Evolutionary conservation across 2,113 vertebrate species (phyloP).

Genomic region (Pseudolaguvia tuberculata): DNA sequence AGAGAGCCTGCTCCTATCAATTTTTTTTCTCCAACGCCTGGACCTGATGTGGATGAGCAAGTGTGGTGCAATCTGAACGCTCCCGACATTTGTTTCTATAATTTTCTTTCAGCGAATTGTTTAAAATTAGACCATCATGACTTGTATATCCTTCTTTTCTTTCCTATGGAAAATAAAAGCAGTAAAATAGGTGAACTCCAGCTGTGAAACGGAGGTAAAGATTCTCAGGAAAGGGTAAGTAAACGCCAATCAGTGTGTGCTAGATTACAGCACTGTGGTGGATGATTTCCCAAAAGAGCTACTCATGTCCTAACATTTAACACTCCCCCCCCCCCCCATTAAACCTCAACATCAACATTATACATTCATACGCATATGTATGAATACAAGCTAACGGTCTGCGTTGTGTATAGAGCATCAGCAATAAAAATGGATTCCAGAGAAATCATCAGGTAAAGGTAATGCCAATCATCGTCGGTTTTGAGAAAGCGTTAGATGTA

Average conservation of each 20-base stretch:
- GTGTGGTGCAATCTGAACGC: conserved; percentile 90
- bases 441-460: too few relatives aligned
- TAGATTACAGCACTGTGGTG: conserved; percentile 10
- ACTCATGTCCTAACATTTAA: not conserved
- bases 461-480: too few relatives aligned
- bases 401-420: too few relatives aligned
- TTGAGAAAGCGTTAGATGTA: too few relatives aligned
- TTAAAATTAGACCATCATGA: conserved; percentile 78
- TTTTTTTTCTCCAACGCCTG: conserved; percentile 75
- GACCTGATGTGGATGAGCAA: conserved; percentile 83
- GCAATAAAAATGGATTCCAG: too few relatives aligned
- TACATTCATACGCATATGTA: not conserved
- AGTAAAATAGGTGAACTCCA: conserved; percentile 82
- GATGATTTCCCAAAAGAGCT: conserved; percentile 27
- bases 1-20: conserved; percentile 72
- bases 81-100: conserved; percentile 74
- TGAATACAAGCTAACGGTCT: not conserved
- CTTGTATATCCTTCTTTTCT: conserved; percentile 71
- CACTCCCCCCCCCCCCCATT: conserved; percentile 5
- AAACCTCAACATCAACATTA: not conserved
- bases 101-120: conserved; percentile 65
- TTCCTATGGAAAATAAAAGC: conserved; percentile 93
- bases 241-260: conserved; percentile 76
- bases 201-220: conserved; percentile 83
- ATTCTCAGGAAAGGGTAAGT: conserved; percentile 89